These are phyloP conservation scores for Nasonia oneida DNA, from an alignment of 2,888 invertebrate species.

Conservation along the genomic window DNA sequence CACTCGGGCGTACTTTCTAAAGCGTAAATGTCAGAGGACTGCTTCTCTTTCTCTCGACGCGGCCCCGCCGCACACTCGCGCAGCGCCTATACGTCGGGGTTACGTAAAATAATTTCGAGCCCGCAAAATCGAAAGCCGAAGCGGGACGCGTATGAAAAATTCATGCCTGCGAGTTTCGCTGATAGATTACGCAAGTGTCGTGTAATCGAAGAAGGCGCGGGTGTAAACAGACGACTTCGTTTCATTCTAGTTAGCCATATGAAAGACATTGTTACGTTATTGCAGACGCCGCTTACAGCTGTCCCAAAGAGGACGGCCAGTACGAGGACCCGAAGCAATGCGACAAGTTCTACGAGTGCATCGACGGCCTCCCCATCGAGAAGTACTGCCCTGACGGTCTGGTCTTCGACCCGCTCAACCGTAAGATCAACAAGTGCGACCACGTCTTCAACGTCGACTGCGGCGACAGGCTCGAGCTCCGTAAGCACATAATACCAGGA, in stretches of 20 bases:
- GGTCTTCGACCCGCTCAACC: slow-evolving; percentile 91
- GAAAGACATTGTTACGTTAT: too few species aligned
- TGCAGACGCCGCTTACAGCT: slow-evolving; percentile 84
- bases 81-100: background rate
- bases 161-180: slow-evolving; percentile 16
- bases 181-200: background rate
- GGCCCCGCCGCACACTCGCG: background rate
- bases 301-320: slow-evolving; percentile 90
- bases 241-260: too few species aligned
- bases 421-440: slow-evolving; percentile 94
- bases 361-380: slow-evolving; percentile 85
- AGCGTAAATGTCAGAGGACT: slow-evolving; percentile 75
- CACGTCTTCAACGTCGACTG: slow-evolving; percentile 96
- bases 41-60: slow-evolving; percentile 57
- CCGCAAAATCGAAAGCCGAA: slow-evolving; percentile 52
- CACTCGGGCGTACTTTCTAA: slow-evolving; percentile 75
- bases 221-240: too few species aligned
- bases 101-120: slow-evolving; percentile 63
- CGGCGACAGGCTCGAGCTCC: slow-evolving; percentile 91
- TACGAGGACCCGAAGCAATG: slow-evolving; percentile 91
- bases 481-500: slow-evolving; percentile 82
- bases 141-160: slow-evolving; percentile 49
- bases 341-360: slow-evolving; percentile 92
- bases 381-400: slow-evolving; percentile 93
- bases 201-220: too few species aligned